phyloP scores from a whole-genome alignment of 2,797 vertebrate species.

The Diplodus puntazzo region DNA sequence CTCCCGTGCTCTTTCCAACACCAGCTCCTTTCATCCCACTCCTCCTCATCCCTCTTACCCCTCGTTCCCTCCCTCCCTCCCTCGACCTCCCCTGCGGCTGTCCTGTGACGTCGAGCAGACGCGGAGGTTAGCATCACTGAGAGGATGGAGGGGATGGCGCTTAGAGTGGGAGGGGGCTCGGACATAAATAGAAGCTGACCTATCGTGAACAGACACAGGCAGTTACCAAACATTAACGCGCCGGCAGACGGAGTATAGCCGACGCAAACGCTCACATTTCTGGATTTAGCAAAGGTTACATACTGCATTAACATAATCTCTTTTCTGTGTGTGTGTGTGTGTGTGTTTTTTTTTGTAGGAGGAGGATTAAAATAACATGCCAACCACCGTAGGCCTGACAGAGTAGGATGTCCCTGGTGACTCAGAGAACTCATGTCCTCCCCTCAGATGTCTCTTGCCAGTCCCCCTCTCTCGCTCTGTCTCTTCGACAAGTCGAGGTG shows the following conservation, averaged over 20 bases:
- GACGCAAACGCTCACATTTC: constrained; percentile 12
- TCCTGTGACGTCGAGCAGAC: constrained; percentile 64
- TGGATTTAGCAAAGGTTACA: constrained; percentile 38
- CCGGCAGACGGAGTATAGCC: background rate
- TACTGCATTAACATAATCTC: constrained; percentile 36
- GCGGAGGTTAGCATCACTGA: constrained; percentile 57
- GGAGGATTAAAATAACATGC: constrained; percentile 48
- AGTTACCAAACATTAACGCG: constrained; percentile 35
- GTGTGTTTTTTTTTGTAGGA: constrained; percentile 26
- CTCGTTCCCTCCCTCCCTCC: background rate
- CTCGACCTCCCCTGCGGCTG: constrained; percentile 54
- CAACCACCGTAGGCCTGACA: constrained; percentile 28
- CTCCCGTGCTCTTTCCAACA: constrained; percentile 26
- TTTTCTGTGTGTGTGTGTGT: constrained; percentile 21
- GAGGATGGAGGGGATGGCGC: constrained; percentile 15
- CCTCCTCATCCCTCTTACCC: constrained; percentile 10
- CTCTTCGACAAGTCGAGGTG: background rate
- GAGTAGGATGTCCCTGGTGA: constrained; percentile 33
- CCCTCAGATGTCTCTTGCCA: constrained; percentile 12
- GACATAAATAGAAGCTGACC: constrained; percentile 67
- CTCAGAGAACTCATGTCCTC: constrained; percentile 34
- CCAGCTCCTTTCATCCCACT: constrained; percentile 34
- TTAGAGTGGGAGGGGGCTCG: constrained; percentile 21
- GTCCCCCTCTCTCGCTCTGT: constrained; percentile 4
- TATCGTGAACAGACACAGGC: constrained; percentile 46